Evolutionary conservation across 2,888 invertebrate species (phyloP), one percentile per base, ranked within the genome.

Genomic region (Lithosia quadra): DNA sequence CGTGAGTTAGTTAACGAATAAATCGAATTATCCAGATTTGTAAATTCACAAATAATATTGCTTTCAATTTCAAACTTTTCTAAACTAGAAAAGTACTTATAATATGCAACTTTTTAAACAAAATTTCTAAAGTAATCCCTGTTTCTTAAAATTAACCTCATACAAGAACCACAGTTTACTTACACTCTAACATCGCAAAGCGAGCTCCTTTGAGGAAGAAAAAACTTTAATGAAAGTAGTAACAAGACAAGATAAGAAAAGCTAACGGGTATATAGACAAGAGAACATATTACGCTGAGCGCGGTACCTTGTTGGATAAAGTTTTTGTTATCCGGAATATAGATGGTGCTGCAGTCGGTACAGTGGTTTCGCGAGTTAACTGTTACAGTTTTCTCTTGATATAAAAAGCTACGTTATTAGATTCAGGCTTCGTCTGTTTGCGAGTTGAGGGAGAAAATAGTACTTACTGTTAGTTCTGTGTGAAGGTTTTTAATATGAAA

Each of bases 191-290:
- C 69, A 70, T 79, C 72, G 83, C 81, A 73, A 74, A 73, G 75
- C 71, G 63, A 63, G 71, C 63, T 67, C 63, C 66, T 69, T 59
- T 63, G 61, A 65, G 64, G 68, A 65, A 71, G 74, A 69, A 77
- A 56, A 69, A 80, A 82, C 69, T 80, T 76, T 71, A 78, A 82
- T 78, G 78, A 83, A 83, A 77, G 70, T 65, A 68, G 77, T 78
- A 74, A 76, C 69, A 71, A 56, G 49, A 15, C 18, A 36, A 80
- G 83, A 76, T 75, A 78, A 73, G 68, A 69, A 57, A 63, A 60
- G 71, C 75, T 65, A 65, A 63, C 62, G 21, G 62, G 28, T 75
- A 76, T 80, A 76, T 72, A 72, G 78, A 78, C 76, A 67, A 18
- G 36, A 15, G 57, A 62, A 69, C 57, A 65, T 63, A 62, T 49